Evolutionary conservation across 2,113 vertebrate genomes (phyloP), one percentile per base, ranked within the genome.

Genomic region (Anarhynchus alexandrinus): DNA sequence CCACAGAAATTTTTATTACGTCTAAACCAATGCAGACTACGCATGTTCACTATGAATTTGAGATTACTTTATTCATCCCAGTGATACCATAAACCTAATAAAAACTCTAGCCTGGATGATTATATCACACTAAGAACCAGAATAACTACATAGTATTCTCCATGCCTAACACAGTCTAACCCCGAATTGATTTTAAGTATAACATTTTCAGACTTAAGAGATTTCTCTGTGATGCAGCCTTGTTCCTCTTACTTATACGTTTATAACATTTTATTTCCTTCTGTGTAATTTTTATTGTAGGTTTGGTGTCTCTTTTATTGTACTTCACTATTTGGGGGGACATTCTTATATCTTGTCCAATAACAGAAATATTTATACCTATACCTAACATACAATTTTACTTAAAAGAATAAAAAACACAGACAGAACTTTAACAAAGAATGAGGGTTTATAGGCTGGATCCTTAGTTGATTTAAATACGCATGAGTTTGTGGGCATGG

Each of bases 11-110:
- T 61, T 94, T 88, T 81, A 91, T 95, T 90, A 67, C 16, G 5
- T 40, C 61, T 43, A 70, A 93, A 66, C 58, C 66, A 43, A 18
- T 2, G 51, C 82, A 86, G 73, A 81, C 69, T 80, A 3, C 6
- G 55, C 92, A 70, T n/a, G 67, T 83, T 84, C 15, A 2, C 73
- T 70, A 2, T 1, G 45, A 76, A n/a, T 77, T 32, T 61, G 83
- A 90, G 85, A 87, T 93, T 19, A 52, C 58, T 97, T 96, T 88
- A 90, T 79, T 88, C 92, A 94, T 93, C 94, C 94, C 93, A 96
- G 71, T 45, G 92, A 92, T 79, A 77, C 79, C 59, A 66, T 88
- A 94, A 94, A 93, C 54, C 85, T 94, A 72, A 96, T 90, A 94
- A 96, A 87, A 88, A 66, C 86, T 62, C 66, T 23, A 93, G 89